phyloP scores from a whole-genome alignment of 2,113 vertebrate species.

The Pardalotus punctatus region DNA sequence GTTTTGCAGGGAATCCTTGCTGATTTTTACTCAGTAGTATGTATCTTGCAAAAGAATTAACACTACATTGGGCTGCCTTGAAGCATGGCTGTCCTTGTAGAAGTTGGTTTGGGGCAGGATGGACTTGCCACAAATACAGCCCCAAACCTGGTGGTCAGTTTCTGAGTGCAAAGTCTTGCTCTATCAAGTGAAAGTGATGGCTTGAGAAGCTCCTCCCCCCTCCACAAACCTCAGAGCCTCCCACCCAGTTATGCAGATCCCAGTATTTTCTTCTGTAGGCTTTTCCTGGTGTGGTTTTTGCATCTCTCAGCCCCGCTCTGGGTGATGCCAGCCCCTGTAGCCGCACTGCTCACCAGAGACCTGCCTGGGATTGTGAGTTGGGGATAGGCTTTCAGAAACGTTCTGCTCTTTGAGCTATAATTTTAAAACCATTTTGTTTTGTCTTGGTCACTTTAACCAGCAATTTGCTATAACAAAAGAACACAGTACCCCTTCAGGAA shows the following conservation, averaged over 20 bases:
- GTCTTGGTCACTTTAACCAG: neutral
- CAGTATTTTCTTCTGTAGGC: neutral
- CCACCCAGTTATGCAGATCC: neutral
- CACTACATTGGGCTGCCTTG: fast-evolving
- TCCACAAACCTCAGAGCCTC: neutral
- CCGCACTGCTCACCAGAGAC: neutral
- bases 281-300: neutral
- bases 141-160: neutral
- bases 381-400: neutral
- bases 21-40: neutral
- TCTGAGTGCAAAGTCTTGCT: neutral
- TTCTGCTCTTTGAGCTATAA: neutral
- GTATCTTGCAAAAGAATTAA: neutral
- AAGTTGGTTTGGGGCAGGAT: neutral
- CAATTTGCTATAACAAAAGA: neutral
- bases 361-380: neutral
- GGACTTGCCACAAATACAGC: neutral
- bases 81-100: neutral
- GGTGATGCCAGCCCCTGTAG: neutral
- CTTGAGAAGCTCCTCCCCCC: neutral
- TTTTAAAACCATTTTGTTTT: constrained; percentile 36
- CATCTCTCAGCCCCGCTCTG: neutral
- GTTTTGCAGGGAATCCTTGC: neutral
- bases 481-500: constrained; percentile 5
- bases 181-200: neutral